A percentile compares a stretch with the other conserved stretches of the same genome.
Evolutionary conservation across 2,797 vertebrate species (phyloP).

Genomic region (Molossus molossus): DNA sequence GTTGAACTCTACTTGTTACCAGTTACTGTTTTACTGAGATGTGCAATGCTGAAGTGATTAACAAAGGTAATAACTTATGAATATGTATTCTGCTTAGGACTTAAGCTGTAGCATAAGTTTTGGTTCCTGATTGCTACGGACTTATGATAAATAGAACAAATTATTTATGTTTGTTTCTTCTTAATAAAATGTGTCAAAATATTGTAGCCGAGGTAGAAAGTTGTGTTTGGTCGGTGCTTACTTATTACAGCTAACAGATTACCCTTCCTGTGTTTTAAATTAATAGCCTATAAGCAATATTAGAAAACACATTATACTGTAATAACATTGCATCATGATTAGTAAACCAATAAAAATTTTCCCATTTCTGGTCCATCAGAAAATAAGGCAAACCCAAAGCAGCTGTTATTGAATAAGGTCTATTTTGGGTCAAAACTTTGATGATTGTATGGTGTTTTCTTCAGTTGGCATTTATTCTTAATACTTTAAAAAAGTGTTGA

Average conservation of each 20-base stretch:
- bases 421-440: neutral
- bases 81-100: neutral
- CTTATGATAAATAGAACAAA: neutral
- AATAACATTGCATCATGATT: neutral
- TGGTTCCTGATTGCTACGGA: neutral
- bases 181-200: constrained; percentile 61
- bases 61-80: constrained; percentile 37
- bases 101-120: neutral
- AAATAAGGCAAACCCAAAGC: neutral
- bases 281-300: neutral
- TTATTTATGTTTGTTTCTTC: constrained; percentile 69
- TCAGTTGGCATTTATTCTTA: constrained; percentile 45
- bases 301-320: neutral
- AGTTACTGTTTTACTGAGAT: constrained; percentile 1
- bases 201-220: neutral
- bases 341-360: neutral
- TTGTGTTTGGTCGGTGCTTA: constrained; percentile 34
- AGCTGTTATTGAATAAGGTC: constrained; percentile 17
- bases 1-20: neutral
- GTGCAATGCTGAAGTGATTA: neutral
- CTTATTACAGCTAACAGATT: constrained; percentile 31
- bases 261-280: constrained; percentile 9
- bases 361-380: constrained; percentile 40
- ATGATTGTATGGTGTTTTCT: constrained; percentile 54
- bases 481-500: neutral